These are phyloP conservation scores for Boleophthalmus pectinirostris DNA, from an alignment of 2,113 vertebrate genomes.

Conservation along the genomic window DNA sequence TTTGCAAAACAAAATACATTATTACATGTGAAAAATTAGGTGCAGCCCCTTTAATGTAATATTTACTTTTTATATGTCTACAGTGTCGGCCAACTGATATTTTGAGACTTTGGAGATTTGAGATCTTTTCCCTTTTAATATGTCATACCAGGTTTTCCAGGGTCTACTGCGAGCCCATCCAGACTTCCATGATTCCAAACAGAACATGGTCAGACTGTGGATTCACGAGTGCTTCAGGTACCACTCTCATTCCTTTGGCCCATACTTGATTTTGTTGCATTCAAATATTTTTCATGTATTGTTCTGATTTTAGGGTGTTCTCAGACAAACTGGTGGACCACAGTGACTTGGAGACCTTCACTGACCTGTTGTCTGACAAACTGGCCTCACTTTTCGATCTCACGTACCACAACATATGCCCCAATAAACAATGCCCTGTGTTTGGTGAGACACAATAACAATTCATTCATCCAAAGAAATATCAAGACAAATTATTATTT, in stretches of 20 bases:
- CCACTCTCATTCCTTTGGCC: not conserved
- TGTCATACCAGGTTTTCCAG: conserved; percentile 82
- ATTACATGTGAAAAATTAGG: too few species aligned
- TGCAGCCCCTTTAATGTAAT: too few species aligned
- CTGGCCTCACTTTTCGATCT: conserved; percentile 82
- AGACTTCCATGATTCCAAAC: conserved; percentile 84
- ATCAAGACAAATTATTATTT: too few species aligned
- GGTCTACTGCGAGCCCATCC: conserved; percentile 85
- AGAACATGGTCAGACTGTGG: conserved; percentile 85
- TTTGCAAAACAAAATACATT: too few species aligned
- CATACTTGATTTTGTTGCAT: not conserved
- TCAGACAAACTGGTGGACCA: conserved; percentile 85
- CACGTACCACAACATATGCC: conserved; percentile 84
- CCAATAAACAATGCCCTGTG: conserved; percentile 81
- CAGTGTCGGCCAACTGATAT: too few species aligned
- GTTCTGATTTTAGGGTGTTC: conserved; percentile 81
- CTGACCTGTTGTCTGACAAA: conserved; percentile 79
- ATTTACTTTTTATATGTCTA: too few species aligned
- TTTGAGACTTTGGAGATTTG: not conserved
- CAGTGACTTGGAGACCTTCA: conserved; percentile 81
- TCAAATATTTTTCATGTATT: conserved; percentile 9
- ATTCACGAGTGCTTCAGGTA: conserved; percentile 92
- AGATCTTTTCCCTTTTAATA: not conserved
- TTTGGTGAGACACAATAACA: conserved; percentile 76
- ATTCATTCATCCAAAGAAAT: not conserved